phyloP scores from a whole-genome alignment of 2,888 invertebrate species.

The Pachliopta kotzebuea region DNA sequence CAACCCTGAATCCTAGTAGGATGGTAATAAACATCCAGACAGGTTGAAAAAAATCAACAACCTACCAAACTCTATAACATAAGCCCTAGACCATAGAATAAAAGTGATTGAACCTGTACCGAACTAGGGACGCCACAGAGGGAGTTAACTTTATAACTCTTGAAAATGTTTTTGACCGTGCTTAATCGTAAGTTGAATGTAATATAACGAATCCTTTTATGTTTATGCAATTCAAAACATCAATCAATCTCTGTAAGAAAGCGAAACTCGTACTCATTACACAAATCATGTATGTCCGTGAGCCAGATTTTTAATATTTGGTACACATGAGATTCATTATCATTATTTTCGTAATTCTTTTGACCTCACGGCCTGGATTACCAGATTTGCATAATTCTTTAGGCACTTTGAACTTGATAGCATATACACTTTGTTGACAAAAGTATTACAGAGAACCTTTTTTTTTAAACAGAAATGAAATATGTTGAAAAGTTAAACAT shows the following conservation, averaged over 20 bases:
- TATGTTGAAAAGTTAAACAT: too few species aligned
- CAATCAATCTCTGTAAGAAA: not conserved
- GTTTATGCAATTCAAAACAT: not conserved
- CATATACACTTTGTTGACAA: not conserved
- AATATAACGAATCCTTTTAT: not conserved
- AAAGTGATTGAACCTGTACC: too few species aligned
- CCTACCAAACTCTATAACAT: too few species aligned
- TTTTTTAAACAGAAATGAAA: too few species aligned
- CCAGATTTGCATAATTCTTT: conserved; percentile 9
- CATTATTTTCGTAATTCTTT: conserved; percentile 24
- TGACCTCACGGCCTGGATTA: conserved; percentile 17
- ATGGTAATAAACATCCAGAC: too few species aligned
- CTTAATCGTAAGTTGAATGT: not conserved
- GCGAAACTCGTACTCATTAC: conserved; percentile 1
- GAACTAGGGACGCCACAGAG: too few species aligned
- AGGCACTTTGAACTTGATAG: not conserved
- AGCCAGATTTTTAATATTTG: conserved; percentile 18
- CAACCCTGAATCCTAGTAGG: too few species aligned
- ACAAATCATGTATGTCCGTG: conserved; percentile 14
- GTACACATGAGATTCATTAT: not conserved
- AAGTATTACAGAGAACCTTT: not conserved
- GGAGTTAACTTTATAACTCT: too few species aligned
- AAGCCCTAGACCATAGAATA: too few species aligned
- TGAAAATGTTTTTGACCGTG: not conserved
- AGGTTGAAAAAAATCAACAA: too few species aligned